These are phyloP conservation scores for Elephantulus edwardii DNA, from an alignment of 2,113 vertebrate genomes.

Conservation along the genomic window DNA sequence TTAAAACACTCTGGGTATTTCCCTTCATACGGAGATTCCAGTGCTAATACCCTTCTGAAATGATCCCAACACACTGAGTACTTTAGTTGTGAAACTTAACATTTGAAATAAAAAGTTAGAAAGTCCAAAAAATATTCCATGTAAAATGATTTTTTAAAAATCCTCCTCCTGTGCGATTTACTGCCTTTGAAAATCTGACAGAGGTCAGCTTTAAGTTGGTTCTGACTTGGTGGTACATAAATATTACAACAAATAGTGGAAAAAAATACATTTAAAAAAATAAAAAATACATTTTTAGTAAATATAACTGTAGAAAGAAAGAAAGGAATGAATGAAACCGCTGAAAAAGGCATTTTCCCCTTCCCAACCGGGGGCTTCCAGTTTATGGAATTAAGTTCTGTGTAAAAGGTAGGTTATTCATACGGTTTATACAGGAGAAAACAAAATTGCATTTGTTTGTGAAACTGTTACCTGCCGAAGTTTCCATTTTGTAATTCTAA, in stretches of 20 bases:
- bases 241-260: no score
- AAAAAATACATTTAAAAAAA: no score
- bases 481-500: constrained; percentile 43
- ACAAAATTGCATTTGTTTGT: constrained; percentile 10
- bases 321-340: background rate
- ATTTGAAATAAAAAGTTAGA: background rate
- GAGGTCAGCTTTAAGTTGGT: no score
- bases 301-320: background rate
- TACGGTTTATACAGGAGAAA: constrained; percentile 20
- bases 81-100: background rate
- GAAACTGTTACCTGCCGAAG: background rate
- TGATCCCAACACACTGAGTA: background rate
- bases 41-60: background rate
- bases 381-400: background rate
- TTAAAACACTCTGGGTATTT: background rate
- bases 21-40: background rate
- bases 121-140: background rate
- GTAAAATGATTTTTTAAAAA: no score
- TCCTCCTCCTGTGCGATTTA: background rate
- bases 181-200: no score
- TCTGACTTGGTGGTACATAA: no score
- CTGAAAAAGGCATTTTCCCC: background rate
- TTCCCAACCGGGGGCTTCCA: background rate
- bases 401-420: background rate
- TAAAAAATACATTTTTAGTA: background rate